Evolutionary conservation across 30 jellyfish, hydroid and myxozoan genomes (phyloP).

Genomic region (Pelagia noctiluca): DNA sequence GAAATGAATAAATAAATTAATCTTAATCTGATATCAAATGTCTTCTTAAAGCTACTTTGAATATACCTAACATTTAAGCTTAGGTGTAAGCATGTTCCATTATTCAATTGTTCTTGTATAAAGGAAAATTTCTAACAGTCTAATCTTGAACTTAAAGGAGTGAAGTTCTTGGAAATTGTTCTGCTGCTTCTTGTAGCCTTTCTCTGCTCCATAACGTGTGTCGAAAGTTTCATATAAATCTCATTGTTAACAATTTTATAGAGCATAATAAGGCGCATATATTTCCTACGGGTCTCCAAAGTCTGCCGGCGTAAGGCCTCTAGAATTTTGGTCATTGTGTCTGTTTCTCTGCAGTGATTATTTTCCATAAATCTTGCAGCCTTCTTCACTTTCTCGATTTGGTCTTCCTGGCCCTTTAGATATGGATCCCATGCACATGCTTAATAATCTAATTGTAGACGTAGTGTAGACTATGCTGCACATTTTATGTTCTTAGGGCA

Average conservation of each 20-base stretch:
- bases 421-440: too few species aligned
- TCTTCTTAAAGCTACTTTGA: too few species aligned
- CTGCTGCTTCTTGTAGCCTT: constrained; percentile 15
- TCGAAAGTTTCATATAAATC: constrained; percentile 27
- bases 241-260: neutral
- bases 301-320: constrained; percentile 54
- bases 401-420: too few species aligned
- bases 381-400: too few species aligned
- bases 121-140: constrained; percentile 25
- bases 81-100: constrained; percentile 22
- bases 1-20: too few species aligned
- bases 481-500: too few species aligned
- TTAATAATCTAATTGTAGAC: too few species aligned
- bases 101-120: neutral
- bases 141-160: constrained; percentile 12
- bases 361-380: too few species aligned
- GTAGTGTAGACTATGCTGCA: too few species aligned
- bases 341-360: too few species aligned
- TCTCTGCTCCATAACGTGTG: too few species aligned
- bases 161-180: neutral
- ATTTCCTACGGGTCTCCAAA: constrained; percentile 52
- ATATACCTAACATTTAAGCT: constrained; percentile 8
- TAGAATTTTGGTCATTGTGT: neutral
- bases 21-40: too few species aligned
- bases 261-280: constrained; percentile 46